Evolutionary conservation across 2,888 invertebrate genomes (phyloP), one percentile per base, ranked within the genome.

Genomic region (Hemithea aestivaria): DNA sequence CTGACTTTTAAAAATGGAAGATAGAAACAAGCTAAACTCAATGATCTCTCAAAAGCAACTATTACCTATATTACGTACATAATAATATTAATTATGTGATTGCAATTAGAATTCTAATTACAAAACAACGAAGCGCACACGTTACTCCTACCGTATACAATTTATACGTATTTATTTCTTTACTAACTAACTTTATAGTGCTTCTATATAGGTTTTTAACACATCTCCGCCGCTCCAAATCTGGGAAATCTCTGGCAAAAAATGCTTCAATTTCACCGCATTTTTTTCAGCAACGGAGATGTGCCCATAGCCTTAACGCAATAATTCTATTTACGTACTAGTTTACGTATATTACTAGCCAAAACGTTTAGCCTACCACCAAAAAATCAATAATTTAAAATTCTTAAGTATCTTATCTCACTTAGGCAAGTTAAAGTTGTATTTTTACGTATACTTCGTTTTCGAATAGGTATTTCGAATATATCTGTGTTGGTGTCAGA

Each of bases 371-470:
- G 74, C 58, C 84, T 84, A 85, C 85, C 81, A 78, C 78, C 80
- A 58, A 63, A 66, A 79, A 83, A 82, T 72, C 74, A 81, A 87
- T 85, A 84, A 85, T 84, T 85, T 85, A 85, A 81, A 83, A 79
- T 52, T 73, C 77, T 82, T 83, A 83, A 79, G 66, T 80, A 76
- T 72, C 66, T 74, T 74, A 80, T 85, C 83, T 85, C 84, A 87
- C 85, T 85, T 85, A 85, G 85, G 84, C 84, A 85, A 87, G 83
- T 84, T 85, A 85, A 85, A 85, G 82, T 83, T 83, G 83, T 82
- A 68, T 81, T 73, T 76, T 85, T 83, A 85, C 87, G 87, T 87
- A 87, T 87, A 87, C 87, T 77, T 85, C 84, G 83, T 83, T 84
- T 83, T 83, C 79, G 66, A 82, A 81, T 83, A 80, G 77, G 75